These are phyloP conservation scores for Vimba vimba DNA, from an alignment of 2,113 vertebrate genomes.

Conservation along the genomic window DNA sequence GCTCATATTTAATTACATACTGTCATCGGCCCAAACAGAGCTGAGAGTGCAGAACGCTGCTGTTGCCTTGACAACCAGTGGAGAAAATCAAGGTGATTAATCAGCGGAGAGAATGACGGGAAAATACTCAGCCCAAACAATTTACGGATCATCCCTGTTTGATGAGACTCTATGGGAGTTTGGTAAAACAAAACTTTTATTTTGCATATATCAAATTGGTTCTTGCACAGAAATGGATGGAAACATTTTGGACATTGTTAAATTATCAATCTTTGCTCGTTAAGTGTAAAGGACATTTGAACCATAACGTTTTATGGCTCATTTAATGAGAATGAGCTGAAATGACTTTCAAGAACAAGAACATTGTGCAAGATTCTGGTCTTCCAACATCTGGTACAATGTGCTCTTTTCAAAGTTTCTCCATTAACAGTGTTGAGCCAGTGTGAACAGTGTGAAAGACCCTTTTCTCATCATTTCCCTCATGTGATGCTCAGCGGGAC, in stretches of 20 bases:
- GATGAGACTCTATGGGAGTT: neutral
- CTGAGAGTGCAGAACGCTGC: slow-evolving; percentile 17
- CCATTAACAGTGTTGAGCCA: neutral
- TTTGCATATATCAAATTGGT: neutral
- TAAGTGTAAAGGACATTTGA: neutral
- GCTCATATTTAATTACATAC: slow-evolving; percentile 53
- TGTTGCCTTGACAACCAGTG: slow-evolving; percentile 50
- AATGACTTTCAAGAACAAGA: neutral
- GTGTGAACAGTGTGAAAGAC: neutral
- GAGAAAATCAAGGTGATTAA: slow-evolving; percentile 51
- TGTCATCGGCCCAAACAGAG: slow-evolving; percentile 43
- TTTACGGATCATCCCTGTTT: slow-evolving; percentile 38
- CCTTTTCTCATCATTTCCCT: slow-evolving; percentile 1
- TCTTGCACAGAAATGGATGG: too few species aligned
- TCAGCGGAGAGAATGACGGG: slow-evolving; percentile 37
- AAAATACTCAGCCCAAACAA: slow-evolving; percentile 43
- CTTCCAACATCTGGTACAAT: neutral
- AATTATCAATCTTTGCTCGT: neutral
- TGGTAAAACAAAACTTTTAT: neutral
- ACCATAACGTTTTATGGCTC: neutral
- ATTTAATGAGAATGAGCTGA: neutral
- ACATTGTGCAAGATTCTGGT: neutral
- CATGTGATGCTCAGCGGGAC: neutral
- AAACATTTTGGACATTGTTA: neutral
- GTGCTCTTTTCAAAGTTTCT: neutral